Conservation (phyloP, 2,113 vertebrate genomes). For the Equus quagga region DNA sequence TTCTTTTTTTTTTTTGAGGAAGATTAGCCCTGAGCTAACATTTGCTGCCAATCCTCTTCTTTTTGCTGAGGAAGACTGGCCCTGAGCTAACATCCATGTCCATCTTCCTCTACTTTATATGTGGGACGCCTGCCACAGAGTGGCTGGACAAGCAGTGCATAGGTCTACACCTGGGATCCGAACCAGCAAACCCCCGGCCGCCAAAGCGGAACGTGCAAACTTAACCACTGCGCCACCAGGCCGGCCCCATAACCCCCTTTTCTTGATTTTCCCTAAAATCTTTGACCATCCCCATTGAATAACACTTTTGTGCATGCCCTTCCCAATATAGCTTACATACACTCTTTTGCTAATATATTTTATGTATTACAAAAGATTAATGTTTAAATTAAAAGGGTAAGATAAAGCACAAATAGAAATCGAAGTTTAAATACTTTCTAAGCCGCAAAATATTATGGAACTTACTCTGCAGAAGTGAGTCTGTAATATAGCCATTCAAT, state of each 20-base stretch:
- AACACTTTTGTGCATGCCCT: not conserved
- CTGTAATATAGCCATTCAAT: not conserved
- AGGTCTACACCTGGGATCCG: too few relatives aligned
- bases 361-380: not conserved
- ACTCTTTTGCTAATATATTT: not conserved
- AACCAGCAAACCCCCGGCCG: too few relatives aligned
- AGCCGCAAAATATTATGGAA: not conserved
- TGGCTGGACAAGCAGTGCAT: too few relatives aligned
- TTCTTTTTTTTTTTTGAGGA: not conserved
- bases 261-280: slow-evolving; percentile 12
- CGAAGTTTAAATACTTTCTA: not conserved
- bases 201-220: too few relatives aligned
- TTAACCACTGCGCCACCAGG: too few relatives aligned
- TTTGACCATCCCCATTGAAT: not conserved
- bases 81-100: too few relatives aligned
- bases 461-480: not conserved
- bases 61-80: too few relatives aligned
- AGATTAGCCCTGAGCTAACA: too few relatives aligned
- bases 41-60: too few relatives aligned
- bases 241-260: not conserved
- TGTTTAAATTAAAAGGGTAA: not conserved
- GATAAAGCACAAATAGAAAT: not conserved
- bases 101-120: too few relatives aligned
- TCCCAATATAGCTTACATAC: not conserved
- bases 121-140: too few relatives aligned